These are phyloP conservation scores for Pampus argenteus DNA, from an alignment of 2,797 vertebrate species.

Conservation along the genomic window DNA sequence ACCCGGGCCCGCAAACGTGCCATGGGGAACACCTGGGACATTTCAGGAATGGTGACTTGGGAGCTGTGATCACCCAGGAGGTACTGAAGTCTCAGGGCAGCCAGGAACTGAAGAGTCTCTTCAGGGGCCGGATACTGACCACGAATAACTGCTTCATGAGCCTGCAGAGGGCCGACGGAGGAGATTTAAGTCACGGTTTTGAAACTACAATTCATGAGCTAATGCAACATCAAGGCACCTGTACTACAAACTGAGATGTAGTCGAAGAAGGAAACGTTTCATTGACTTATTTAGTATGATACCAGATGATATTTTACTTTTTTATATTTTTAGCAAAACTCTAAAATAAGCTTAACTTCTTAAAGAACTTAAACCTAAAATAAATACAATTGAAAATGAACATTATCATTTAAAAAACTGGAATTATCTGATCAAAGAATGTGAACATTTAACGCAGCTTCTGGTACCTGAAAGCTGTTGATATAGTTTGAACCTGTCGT, in stretches of 20 bases:
- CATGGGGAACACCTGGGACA: constrained; percentile 93
- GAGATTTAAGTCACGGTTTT: not conserved
- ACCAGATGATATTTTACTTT: no score
- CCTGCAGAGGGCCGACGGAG: constrained; percentile 75
- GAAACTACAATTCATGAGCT: not conserved
- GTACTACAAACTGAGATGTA: not conserved
- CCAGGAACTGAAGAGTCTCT: constrained; percentile 95
- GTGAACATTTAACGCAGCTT: no score
- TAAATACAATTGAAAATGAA: no score
- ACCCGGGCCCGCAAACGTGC: constrained; percentile 90
- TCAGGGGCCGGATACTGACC: constrained; percentile 96
- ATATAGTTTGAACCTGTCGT: no score
- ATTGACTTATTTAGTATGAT: no score
- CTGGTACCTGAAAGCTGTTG: no score
- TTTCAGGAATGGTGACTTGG: constrained; percentile 82
- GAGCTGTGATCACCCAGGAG: constrained; percentile 87
- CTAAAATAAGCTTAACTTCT: no score
- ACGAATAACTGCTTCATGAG: constrained; percentile 94
- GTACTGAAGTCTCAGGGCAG: constrained; percentile 94
- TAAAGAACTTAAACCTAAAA: no score
- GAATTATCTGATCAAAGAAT: no score
- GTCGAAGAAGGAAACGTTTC: not conserved
- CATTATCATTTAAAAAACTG: no score
- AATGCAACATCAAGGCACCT: not conserved
- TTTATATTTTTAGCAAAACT: no score